Evolutionary conservation across 2,888 invertebrate species (phyloP), one percentile per base, ranked within the genome.

Genomic region (Sarcophaga carnaria): DNA sequence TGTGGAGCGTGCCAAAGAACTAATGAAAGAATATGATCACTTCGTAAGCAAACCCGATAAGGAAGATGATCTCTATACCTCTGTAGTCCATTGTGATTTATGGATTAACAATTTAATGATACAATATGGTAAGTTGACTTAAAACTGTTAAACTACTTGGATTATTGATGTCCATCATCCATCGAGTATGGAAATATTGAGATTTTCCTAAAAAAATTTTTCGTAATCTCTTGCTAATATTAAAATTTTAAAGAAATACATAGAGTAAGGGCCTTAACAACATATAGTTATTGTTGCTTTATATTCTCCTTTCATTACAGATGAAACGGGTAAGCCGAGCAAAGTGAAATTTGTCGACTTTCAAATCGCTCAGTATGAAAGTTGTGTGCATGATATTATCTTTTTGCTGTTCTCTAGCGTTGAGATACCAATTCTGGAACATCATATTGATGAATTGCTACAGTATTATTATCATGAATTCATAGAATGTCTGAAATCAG

Each of bases 61-160:
- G 87, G 88, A 92, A 78, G 90, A 94, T 88, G 89, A 93, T 45
- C 93, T 94, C 0, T 95, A 94, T 92, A 94, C 93, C 1, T 94
- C 95, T 0, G 93, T 95, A 25, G 93, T 94, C 1, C 95, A 95
- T 88, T 92, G 94, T 0, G 95, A 95, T 90, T 94, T 95, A 75
- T 95, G 95, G 95, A 94, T 94, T 17, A 95, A 95, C 89, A 95
- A 95, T 88, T 93, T 95, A 2, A 94, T 95, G 94, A 92, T 95
- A 17, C 92, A 93, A 79, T 93, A 93, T 78, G 93, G 95, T 91
- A 89, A 88, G 37, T 63, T 37, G 1, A 37, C 10, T 10, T 37
- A 37, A 37, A 37, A 37, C 37, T 37, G 8, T 1, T 37, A 10
- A 37, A 37, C 8, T 10, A 37, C 8, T 10, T 10, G 2, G 10